Conservation (phyloP, 2,888 invertebrate genomes). For the Ypsolopha sequella region DNA sequence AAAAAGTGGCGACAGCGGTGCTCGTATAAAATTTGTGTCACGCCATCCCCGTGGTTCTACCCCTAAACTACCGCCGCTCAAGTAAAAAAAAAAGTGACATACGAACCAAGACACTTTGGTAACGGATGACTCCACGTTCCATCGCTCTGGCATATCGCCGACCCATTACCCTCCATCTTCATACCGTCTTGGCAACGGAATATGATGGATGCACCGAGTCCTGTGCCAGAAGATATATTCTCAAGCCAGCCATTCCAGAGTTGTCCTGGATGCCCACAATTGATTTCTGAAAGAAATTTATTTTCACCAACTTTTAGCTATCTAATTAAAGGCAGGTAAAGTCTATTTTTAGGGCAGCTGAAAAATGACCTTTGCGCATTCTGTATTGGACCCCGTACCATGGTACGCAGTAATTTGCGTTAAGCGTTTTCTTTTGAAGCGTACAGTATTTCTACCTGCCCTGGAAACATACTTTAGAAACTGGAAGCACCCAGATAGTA, state of each 20-base stretch:
- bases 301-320: no score
- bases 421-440: no score
- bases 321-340: neutral
- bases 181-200: slow-evolving; percentile 95
- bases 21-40: no score
- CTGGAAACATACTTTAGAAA: no score
- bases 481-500: no score
- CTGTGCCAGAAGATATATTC: slow-evolving; percentile 90
- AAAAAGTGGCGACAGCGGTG: no score
- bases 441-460: no score
- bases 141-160: slow-evolving; percentile 93
- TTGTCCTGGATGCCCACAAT: slow-evolving; percentile 94
- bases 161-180: slow-evolving; percentile 88
- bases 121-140: slow-evolving; percentile 95
- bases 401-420: no score
- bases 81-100: neutral
- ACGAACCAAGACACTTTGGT: slow-evolving; percentile 88
- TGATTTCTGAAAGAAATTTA: slow-evolving; percentile 85
- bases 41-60: no score
- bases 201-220: slow-evolving; percentile 91
- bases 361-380: no score
- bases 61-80: neutral
- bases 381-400: no score
- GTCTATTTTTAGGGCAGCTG: no score
- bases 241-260: slow-evolving; percentile 97